These are phyloP conservation scores for Sardina pilchardus DNA, from an alignment of 2,113 vertebrate genomes.

Conservation along the genomic window DNA sequence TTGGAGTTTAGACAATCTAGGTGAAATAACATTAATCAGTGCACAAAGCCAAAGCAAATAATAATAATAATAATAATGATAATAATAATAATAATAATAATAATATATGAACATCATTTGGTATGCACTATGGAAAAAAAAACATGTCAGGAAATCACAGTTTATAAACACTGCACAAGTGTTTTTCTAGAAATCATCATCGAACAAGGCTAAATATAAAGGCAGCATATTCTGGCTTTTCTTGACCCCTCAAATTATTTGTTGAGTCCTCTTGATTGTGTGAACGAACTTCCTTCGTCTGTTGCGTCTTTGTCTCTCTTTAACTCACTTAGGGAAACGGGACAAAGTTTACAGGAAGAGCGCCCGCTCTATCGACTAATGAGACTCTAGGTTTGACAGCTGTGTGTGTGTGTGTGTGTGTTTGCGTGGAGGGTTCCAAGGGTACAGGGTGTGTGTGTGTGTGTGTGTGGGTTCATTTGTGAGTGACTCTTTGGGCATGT, in stretches of 20 bases:
- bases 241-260: slow-evolving; percentile 71
- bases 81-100: slow-evolving; percentile 50
- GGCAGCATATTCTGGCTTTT: slow-evolving; percentile 81
- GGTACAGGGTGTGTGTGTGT: slow-evolving; percentile 8
- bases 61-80: slow-evolving; percentile 38
- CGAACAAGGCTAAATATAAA: slow-evolving; percentile 68
- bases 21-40: background rate
- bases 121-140: slow-evolving; percentile 13
- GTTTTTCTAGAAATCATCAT: slow-evolving; percentile 12
- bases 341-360: background rate
- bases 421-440: background rate
- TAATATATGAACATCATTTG: slow-evolving; percentile 41
- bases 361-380: slow-evolving; percentile 25
- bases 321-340: background rate
- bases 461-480: slow-evolving; percentile 12
- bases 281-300: background rate
- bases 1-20: slow-evolving; percentile 11
- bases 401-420: background rate
- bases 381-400: background rate
- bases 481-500: slow-evolving; percentile 21
- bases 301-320: background rate
- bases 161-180: slow-evolving; percentile 2
- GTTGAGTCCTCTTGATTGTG: slow-evolving; percentile 40
- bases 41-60: background rate
- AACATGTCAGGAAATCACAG: background rate